These are phyloP conservation scores for Melanotaenia trifasciata DNA, from an alignment of 2,797 vertebrate genomes.

Conservation along the genomic window DNA sequence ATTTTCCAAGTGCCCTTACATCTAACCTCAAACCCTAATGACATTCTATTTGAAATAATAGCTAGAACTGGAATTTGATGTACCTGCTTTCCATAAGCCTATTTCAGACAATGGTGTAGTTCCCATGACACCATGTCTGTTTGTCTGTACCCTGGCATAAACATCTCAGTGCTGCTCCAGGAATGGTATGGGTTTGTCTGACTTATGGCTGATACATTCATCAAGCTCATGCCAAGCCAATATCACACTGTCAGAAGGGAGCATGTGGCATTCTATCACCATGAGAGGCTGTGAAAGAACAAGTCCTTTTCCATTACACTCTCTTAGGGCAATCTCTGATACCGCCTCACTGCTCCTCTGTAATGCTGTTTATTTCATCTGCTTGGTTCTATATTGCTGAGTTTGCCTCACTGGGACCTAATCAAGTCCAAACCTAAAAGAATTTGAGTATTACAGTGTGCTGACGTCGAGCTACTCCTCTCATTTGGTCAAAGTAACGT, in stretches of 20 bases:
- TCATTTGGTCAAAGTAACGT: slow-evolving; percentile 10
- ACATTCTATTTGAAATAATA: slow-evolving; percentile 59
- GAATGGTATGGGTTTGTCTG: slow-evolving; percentile 69
- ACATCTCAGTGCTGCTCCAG: slow-evolving; percentile 66
- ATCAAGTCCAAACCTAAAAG: slow-evolving; percentile 43
- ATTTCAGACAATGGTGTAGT: slow-evolving; percentile 70
- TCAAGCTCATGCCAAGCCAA: slow-evolving; percentile 82
- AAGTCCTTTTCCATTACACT: slow-evolving; percentile 83
- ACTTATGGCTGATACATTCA: slow-evolving; percentile 84
- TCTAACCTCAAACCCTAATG: slow-evolving; percentile 57
- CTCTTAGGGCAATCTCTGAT: slow-evolving; percentile 76
- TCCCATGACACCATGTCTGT: slow-evolving; percentile 65
- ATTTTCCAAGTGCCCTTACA: slow-evolving; percentile 49
- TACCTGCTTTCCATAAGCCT: slow-evolving; percentile 70
- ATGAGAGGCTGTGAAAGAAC: slow-evolving; percentile 81
- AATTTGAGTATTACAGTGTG: slow-evolving; percentile 34
- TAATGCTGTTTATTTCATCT: slow-evolving; percentile 74
- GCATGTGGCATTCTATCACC: slow-evolving; percentile 85
- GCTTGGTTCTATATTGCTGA: slow-evolving; percentile 49
- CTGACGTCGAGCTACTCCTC: slow-evolving; percentile 32
- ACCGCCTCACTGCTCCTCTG: slow-evolving; percentile 65
- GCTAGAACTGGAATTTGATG: slow-evolving; percentile 52
- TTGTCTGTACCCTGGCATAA: slow-evolving; percentile 57
- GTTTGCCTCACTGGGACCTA: slow-evolving; percentile 23
- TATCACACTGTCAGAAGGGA: slow-evolving; percentile 83